A percentile compares a stretch with the other conserved stretches of the same genome.
phyloP scores from a whole-genome alignment of 2,888 invertebrate genomes.

The Metallyticus violacea region DNA sequence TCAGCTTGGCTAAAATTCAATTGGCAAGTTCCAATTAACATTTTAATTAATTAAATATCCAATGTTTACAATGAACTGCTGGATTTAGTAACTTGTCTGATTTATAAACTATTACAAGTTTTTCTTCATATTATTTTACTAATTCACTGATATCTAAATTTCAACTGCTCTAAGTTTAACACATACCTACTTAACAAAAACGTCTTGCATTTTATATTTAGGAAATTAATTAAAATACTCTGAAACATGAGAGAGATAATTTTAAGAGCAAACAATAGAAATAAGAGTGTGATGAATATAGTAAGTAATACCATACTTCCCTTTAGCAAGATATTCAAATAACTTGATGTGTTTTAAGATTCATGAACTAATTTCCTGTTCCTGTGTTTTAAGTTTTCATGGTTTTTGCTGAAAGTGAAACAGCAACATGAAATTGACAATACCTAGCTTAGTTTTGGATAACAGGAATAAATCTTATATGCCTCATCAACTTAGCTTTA shows the following conservation, averaged over 20 bases:
- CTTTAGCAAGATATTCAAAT: background rate
- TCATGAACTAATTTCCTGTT: background rate
- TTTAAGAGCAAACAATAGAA: background rate
- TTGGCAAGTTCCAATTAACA: no score
- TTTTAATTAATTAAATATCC: background rate
- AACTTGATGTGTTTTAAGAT: background rate
- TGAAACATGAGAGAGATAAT: background rate
- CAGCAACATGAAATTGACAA: slow-evolving; percentile 6
- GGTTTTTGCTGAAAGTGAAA: background rate
- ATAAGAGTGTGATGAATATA: background rate
- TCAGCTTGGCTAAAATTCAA: no score
- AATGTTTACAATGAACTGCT: background rate
- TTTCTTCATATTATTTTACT: background rate
- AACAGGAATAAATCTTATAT: background rate
- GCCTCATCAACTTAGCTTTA: slow-evolving; percentile 11
- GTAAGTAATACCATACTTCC: background rate
- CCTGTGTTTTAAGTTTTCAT: background rate
- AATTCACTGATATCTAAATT: background rate
- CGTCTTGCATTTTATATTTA: background rate
- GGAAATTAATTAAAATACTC: background rate
- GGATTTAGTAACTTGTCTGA: background rate
- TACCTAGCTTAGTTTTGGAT: background rate
- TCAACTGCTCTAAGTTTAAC: background rate
- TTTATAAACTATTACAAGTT: background rate
- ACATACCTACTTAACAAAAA: background rate